A percentile compares a stretch with the other conserved stretches of the same genome.
Conservation (phyloP, 1,140 invertebrate genomes). For the Lasaia peninsularis region DNA sequence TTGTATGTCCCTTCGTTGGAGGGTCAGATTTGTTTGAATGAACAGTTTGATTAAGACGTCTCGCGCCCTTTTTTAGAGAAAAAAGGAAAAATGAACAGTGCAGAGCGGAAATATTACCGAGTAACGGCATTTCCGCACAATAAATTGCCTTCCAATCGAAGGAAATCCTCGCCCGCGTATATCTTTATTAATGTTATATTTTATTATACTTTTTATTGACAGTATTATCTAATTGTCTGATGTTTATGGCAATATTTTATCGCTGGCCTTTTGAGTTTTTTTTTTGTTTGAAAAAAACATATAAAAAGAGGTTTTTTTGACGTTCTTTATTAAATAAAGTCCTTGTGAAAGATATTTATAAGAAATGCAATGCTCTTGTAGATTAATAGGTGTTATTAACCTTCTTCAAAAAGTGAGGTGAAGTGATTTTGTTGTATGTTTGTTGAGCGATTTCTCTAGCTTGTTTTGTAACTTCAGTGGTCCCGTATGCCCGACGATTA, state of each 20-base stretch:
- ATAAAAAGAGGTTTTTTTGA: not conserved
- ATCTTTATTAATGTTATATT: slow-evolving; percentile 72
- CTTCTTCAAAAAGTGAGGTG: no score
- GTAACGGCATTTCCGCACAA: slow-evolving; percentile 75
- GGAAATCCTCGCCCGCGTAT: slow-evolving; percentile 56
- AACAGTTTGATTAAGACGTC: slow-evolving; percentile 65
- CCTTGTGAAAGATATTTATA: no score
- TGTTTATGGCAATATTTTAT: slow-evolving; percentile 35
- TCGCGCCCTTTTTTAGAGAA: slow-evolving; percentile 74
- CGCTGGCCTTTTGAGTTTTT: not conserved
- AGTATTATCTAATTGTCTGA: slow-evolving; percentile 48
- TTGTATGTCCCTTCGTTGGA: slow-evolving; percentile 22
- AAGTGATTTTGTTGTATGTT: no score
- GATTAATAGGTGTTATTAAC: no score
- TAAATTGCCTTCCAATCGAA: slow-evolving; percentile 74
- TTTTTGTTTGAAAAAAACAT: not conserved
- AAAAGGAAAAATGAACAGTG: slow-evolving; percentile 73
- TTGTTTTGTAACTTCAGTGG: no score
- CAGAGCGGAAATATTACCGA: slow-evolving; percentile 71
- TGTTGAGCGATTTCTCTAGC: no score
- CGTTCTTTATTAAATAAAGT: not conserved
- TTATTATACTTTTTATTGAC: slow-evolving; percentile 73
- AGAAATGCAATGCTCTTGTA: no score
- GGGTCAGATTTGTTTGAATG: slow-evolving; percentile 17
- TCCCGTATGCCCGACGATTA: no score